A percentile compares a stretch with the other conserved stretches of the same genome.
phyloP scores from a whole-genome alignment of 92 coral and sea anemone species.

The Blastomussa wellsi region DNA sequence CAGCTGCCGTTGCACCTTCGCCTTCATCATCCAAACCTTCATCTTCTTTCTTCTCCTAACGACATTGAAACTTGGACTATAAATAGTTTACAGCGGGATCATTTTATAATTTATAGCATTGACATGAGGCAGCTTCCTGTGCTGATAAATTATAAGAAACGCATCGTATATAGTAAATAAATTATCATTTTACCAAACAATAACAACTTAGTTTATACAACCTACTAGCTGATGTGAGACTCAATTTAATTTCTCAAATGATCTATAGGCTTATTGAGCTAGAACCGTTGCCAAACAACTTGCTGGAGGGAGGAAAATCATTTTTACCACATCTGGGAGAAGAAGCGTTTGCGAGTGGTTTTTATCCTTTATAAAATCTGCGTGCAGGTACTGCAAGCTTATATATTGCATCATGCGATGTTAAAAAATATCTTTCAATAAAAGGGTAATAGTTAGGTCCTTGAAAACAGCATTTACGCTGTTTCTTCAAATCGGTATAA shows the following conservation, averaged over 20 bases:
- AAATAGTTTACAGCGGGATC: too few species aligned
- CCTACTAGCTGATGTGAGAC: background rate
- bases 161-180: background rate
- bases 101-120: background rate
- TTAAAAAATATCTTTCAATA: background rate
- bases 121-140: background rate
- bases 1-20: constrained; percentile 29
- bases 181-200: background rate
- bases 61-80: background rate
- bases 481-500: background rate
- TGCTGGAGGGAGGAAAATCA: background rate
- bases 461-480: background rate
- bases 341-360: background rate
- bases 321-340: background rate
- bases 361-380: background rate
- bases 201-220: background rate
- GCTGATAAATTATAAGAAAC: background rate
- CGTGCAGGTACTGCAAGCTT: background rate
- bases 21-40: constrained; percentile 54
- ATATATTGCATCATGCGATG: background rate
- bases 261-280: too few species aligned
- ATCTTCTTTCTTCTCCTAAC: constrained; percentile 47
- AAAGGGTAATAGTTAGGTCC: background rate
- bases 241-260: background rate
- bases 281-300: background rate